Percentiles rank a stretch among this genome's conserved stretches.
Evolutionary conservation across 2,797 vertebrate species (phyloP).

Genomic region (Parauchenoglanis punctatus): DNA sequence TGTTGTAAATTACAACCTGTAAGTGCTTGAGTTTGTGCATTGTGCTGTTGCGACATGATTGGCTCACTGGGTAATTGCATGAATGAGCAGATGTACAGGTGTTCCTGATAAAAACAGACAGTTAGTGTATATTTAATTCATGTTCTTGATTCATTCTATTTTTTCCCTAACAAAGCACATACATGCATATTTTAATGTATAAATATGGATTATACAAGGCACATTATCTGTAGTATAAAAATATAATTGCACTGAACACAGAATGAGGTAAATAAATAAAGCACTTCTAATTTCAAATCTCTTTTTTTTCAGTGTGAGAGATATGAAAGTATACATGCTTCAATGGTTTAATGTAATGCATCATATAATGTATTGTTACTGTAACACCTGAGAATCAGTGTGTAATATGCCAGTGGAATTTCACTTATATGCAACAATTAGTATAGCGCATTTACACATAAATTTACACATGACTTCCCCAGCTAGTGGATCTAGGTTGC

Average conservation of each 20-base stretch:
- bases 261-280: background rate
- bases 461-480: background rate
- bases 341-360: conserved; percentile 4
- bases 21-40: background rate
- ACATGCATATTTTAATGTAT: background rate
- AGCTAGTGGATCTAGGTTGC: conserved; percentile 12
- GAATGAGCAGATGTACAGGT: background rate
- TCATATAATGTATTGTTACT: background rate
- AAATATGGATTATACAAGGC: background rate
- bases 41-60: background rate
- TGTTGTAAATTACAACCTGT: background rate
- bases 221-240: background rate
- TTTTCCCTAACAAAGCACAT: background rate
- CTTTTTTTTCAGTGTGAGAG: background rate
- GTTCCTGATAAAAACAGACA: background rate
- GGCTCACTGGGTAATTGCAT: background rate
- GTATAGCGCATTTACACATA: background rate
- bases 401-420: background rate
- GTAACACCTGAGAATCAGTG: background rate
- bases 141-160: background rate
- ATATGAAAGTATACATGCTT: background rate
- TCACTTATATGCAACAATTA: background rate
- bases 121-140: background rate
- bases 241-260: background rate
- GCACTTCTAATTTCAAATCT: background rate